Evolutionary conservation across 2,888 invertebrate species (phyloP), one percentile per base, ranked within the genome.

Genomic region (Leucania comma): DNA sequence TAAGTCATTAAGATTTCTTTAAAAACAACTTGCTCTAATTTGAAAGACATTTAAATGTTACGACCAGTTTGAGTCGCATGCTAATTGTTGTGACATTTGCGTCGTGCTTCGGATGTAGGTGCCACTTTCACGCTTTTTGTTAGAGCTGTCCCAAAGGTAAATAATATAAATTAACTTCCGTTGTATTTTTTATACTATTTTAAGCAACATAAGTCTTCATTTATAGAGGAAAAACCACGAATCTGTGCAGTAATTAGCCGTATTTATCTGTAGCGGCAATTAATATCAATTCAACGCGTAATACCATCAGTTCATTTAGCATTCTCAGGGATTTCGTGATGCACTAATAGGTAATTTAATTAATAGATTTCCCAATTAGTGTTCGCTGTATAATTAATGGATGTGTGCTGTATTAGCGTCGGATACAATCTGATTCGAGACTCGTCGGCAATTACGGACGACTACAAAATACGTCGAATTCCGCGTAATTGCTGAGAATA

Each of bases 401-500:
- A 91, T 91, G 91, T 91, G 91, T 92, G 92, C 90, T 90, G 90
- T 94, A 93, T 95, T 94, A 95, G 93, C 91, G 90, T 92, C 90
- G 90, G 92, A 91, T 92, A 94, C 93, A 93, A 95, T 95, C 93
- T 90, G 94, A 95, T 93, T 91, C 90, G 91, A 91, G 92, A 90
- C 92, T 91, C 90, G 90, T 90, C 92, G 91, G 92, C 93, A 94
- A 94, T 95, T 94, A 94, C 92, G 89, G 87, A 89, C 91, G 92
- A 92, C 93, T 93, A 94, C 95, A 94, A 95, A 95, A 96, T 93
- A 94, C 93, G 93, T 93, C 93, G 93, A 94, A 95, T 95, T 93
- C 95, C 93, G 90, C 93, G 93, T 95, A 95, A 96, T 95, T 95
- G 93, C 94, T 94, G 95, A 93, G 95, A 95, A 95, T 95, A 95